Evolutionary conservation across 2,888 invertebrate genomes (phyloP).

Genomic region (Syrphus vitripennis): DNA sequence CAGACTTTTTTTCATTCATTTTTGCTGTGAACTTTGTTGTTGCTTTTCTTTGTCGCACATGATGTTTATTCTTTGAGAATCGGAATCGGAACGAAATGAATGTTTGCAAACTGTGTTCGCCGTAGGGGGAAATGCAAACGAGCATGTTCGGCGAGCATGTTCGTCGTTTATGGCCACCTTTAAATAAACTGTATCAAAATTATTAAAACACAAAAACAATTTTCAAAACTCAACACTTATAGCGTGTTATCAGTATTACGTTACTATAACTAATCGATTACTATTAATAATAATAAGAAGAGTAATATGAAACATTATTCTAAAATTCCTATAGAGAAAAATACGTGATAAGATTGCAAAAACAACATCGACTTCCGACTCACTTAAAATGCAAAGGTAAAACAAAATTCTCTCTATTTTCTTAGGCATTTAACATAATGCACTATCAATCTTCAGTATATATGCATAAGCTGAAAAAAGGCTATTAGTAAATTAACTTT

Average conservation of each 20-base stretch:
- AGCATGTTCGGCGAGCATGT: no score
- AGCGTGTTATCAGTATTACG: not conserved
- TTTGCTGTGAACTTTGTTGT: no score
- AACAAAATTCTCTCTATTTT: not conserved
- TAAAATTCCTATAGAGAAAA: not conserved
- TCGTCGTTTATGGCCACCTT: no score
- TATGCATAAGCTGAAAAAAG: not conserved
- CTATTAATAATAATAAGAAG: conserved; percentile 5
- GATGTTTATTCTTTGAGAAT: no score
- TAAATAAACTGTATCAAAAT: no score
- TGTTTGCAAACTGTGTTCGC: no score
- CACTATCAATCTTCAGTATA: conserved; percentile 22
- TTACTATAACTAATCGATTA: not conserved
- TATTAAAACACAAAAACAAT: not conserved
- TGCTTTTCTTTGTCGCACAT: no score
- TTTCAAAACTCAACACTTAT: not conserved
- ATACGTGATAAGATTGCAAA: conserved; percentile 23
- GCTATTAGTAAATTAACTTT: conserved; percentile 23
- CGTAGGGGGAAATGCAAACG: no score
- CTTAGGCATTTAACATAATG: conserved; percentile 3
- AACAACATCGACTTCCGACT: not conserved
- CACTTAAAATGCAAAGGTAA: not conserved
- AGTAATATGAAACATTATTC: not conserved
- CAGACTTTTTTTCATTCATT: no score
- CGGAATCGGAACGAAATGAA: no score